Evolutionary conservation across 2,797 vertebrate species (phyloP), one percentile per base, ranked within the genome.

Genomic region (Numenius phaeopus): DNA sequence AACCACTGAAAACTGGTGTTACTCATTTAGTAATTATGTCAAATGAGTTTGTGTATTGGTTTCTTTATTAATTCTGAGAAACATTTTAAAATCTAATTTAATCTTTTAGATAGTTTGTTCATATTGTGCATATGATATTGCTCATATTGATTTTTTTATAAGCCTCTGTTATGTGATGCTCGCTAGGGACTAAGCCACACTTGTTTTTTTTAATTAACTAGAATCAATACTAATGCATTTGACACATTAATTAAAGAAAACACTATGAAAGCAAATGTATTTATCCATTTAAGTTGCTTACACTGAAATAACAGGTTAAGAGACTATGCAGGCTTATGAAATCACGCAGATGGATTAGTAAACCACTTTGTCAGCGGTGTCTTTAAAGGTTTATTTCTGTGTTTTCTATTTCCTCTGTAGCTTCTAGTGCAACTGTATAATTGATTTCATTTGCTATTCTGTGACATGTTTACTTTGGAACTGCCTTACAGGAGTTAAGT

Each of bases 151-250:
- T 94, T 96, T 93, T 96, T 93, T 85, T 64, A 69, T 75, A 67
- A 90, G 37, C 34, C 39, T 86, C 37, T 77, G 42, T 89, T 66
- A 24, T 64, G 10, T 82, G 78, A 30, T 87, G 24, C 64, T 96
- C 52, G 5, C 65, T 86, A 29, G 83, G 39, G 87, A 90, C 52
- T 86, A 72, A 90, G 72, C 71, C 65, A 89, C 57, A 46, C 32
- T 22, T 19, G 14, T 27, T 13, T 42, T 34, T 44, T 69, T 58
- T 39, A 59, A 52, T 87, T 85, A 93, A 72, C n/a, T 91, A 9
- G 32, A 57, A 62, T 96, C 94, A 86, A 92, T 95, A 29, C 52
- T 94, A 97, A 96, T 89, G 23, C 57, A 57, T 85, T 95, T 96
- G 84, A 65, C 65, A 64, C 46, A 57, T 90, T 90, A 91, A 86